Conservation (phyloP, 2,113 vertebrate genomes). For the Labrus mixtus region DNA sequence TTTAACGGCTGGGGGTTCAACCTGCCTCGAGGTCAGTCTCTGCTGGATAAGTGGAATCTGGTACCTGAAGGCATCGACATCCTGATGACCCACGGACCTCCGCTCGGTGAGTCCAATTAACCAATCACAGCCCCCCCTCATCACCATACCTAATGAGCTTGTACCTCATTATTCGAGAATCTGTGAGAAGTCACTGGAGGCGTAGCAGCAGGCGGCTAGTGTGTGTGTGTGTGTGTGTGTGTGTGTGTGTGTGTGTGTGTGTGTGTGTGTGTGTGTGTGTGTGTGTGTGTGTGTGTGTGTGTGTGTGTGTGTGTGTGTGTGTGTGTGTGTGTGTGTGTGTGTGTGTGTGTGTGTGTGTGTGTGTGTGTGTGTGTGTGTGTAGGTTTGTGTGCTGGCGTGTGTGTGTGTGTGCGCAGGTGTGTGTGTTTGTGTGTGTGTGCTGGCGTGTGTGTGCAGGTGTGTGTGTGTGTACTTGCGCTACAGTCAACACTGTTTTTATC, state of each 20-base stretch:
- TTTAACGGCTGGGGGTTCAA: slow-evolving; percentile 99
- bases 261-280: too few relatives aligned
- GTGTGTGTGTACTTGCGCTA: slow-evolving; percentile 4
- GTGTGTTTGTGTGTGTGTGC: slow-evolving; percentile 3
- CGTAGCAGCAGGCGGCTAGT: not conserved
- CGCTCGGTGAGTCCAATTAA: slow-evolving; percentile 91
- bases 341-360: not conserved
- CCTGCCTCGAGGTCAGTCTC: slow-evolving; percentile 96
- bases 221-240: not conserved
- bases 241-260: not conserved
- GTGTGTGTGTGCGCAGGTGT: not conserved
- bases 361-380: not conserved
- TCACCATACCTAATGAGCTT: slow-evolving; percentile 46
- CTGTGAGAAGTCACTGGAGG: slow-evolving; percentile 25
- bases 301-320: too few relatives aligned
- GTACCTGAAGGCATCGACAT: slow-evolving; percentile 98
- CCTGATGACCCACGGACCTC: slow-evolving; percentile 98
- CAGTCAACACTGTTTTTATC: slow-evolving; percentile 11
- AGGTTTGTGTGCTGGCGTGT: too few relatives aligned
- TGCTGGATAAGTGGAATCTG: slow-evolving; percentile 99
- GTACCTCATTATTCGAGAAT: slow-evolving; percentile 49
- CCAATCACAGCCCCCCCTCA: slow-evolving; percentile 61
- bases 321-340: not conserved
- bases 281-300: too few relatives aligned
- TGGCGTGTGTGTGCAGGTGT: not conserved